Conservation (phyloP, 2,888 invertebrate species). For the Salpingus planirostris region DNA sequence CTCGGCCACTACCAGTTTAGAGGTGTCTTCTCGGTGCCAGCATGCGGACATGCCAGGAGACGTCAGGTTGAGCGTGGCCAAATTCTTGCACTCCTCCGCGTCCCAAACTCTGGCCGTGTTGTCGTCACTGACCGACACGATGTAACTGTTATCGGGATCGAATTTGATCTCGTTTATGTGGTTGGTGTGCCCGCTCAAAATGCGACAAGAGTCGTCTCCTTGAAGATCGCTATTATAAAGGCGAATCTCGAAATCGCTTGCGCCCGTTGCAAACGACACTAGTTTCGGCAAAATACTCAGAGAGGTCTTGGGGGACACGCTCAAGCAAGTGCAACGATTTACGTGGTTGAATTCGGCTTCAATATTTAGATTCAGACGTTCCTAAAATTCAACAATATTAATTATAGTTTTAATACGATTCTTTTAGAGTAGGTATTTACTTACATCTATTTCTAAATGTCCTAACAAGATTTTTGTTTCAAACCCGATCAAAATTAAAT, state of each 20-base stretch:
- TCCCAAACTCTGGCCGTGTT: slow-evolving; percentile 64
- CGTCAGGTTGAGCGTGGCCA: slow-evolving; percentile 52
- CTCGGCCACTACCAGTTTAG: slow-evolving; percentile 65
- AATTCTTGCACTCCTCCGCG: slow-evolving; percentile 44
- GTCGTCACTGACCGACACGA: slow-evolving; percentile 72
- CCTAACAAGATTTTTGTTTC: slow-evolving; percentile 49
- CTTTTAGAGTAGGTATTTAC: no score
- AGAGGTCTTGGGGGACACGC: slow-evolving; percentile 55
- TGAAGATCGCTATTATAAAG: slow-evolving; percentile 49
- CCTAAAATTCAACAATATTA: slow-evolving; percentile 35
- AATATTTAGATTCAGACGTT: slow-evolving; percentile 47
- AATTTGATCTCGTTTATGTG: slow-evolving; percentile 63
- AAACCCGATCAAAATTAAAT: slow-evolving; percentile 52
- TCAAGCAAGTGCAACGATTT: slow-evolving; percentile 47
- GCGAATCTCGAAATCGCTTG: slow-evolving; percentile 48
- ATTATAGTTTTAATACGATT: no score
- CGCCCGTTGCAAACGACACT: slow-evolving; percentile 47
- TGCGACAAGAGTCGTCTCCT: slow-evolving; percentile 45
- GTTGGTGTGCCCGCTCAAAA: slow-evolving; percentile 53
- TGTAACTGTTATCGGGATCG: slow-evolving; percentile 57
- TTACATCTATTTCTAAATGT: slow-evolving; percentile 49
- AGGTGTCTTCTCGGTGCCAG: slow-evolving; percentile 61
- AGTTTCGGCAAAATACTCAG: slow-evolving; percentile 50
- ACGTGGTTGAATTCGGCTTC: slow-evolving; percentile 50
- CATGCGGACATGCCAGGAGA: slow-evolving; percentile 59